Percentiles rank a stretch among this genome's conserved stretches.
Conservation (phyloP, 2,113 vertebrate genomes). For the Notechis scutatus region DNA sequence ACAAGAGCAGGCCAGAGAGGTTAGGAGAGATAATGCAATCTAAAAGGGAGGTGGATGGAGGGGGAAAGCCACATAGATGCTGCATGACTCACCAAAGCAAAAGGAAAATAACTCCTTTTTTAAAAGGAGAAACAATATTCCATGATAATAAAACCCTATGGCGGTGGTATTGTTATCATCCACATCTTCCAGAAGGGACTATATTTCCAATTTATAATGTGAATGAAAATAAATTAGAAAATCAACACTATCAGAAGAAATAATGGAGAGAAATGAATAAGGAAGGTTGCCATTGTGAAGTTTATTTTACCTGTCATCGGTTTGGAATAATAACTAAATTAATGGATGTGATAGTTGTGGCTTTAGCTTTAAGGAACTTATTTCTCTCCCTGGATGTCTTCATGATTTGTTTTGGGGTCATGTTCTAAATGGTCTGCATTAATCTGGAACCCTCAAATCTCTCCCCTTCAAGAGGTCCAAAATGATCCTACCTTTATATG, state of each 20-base stretch:
- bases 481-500: background rate
- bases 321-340: background rate
- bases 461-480: background rate
- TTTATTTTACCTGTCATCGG: background rate
- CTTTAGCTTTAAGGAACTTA: background rate
- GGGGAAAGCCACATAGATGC: conserved; percentile 45
- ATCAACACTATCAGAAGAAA: conserved; percentile 23
- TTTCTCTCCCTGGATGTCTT: background rate
- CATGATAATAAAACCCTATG: conserved; percentile 44
- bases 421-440: background rate
- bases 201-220: conserved; percentile 48
- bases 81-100: conserved; percentile 57
- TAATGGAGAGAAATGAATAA: conserved; percentile 1
- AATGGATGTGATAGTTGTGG: background rate
- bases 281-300: background rate
- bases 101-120: conserved; percentile 38
- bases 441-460: background rate
- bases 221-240: conserved; percentile 10
- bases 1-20: conserved; percentile 68
- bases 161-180: background rate
- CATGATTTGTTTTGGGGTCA: background rate
- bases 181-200: background rate
- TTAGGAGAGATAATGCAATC: conserved; percentile 68
- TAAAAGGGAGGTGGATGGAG: conserved; percentile 22
- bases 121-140: conserved; percentile 50